Evolutionary conservation across 2,888 invertebrate species (phyloP).

Genomic region (Diarsia rubi): DNA sequence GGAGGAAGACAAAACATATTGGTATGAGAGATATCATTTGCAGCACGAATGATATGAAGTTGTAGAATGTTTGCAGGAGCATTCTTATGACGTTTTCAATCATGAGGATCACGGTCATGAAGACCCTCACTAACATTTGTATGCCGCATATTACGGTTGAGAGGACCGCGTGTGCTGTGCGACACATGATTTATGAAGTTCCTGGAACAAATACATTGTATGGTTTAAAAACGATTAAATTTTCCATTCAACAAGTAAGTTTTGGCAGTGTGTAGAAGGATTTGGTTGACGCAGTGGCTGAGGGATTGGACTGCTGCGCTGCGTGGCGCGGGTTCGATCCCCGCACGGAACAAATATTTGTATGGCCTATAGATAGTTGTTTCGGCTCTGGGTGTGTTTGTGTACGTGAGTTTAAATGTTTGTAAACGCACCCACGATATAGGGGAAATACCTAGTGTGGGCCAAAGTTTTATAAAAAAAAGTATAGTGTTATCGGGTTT

Average conservation of each 20-base stretch:
- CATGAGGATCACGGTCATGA: constrained; percentile 85
- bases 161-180: constrained; percentile 79
- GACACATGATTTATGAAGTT: constrained; percentile 79
- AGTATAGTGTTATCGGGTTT: too few relatives aligned
- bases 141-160: constrained; percentile 80
- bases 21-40: constrained; percentile 84
- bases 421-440: too few relatives aligned
- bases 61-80: constrained; percentile 83
- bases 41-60: constrained; percentile 82
- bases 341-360: too few relatives aligned
- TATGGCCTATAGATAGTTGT: too few relatives aligned
- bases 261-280: not conserved
- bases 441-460: too few relatives aligned
- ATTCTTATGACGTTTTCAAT: constrained; percentile 84
- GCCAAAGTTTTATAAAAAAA: too few relatives aligned
- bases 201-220: constrained; percentile 64
- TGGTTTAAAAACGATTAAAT: not conserved
- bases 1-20: constrained; percentile 81
- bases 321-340: too few relatives aligned
- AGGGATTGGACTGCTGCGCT: too few relatives aligned
- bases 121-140: constrained; percentile 84
- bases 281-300: too few relatives aligned
- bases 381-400: too few relatives aligned
- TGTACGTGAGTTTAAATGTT: too few relatives aligned
- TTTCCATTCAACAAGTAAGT: not conserved